These are phyloP conservation scores for Garrulus glandarius DNA, from an alignment of 2,797 vertebrate genomes.

Conservation along the genomic window DNA sequence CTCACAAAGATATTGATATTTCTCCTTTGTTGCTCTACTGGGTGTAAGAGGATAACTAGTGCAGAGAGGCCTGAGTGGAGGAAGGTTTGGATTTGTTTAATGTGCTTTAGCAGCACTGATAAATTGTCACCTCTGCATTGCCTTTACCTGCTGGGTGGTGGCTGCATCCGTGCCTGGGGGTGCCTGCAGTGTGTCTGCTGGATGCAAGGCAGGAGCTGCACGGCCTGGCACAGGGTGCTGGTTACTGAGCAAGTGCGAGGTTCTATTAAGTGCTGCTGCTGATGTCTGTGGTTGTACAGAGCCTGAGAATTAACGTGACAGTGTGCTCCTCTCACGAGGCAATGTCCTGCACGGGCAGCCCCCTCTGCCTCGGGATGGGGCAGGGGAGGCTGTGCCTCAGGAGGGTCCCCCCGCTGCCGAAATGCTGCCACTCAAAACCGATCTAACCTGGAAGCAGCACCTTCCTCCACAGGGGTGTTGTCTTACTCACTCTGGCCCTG, in stretches of 20 bases:
- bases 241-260: fast-evolving
- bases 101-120: background rate
- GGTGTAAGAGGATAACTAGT: background rate
- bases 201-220: background rate
- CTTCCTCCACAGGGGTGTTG: background rate
- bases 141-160: background rate
- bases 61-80: background rate
- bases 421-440: background rate
- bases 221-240: background rate
- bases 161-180: background rate
- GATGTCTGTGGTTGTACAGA: background rate
- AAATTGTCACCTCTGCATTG: background rate
- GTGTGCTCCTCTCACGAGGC: no score
- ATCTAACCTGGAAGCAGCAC: background rate
- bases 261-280: background rate
- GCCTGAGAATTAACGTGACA: fast-evolving
- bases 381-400: background rate
- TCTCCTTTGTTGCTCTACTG: background rate
- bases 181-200: background rate
- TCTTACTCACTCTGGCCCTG: background rate
- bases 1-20: background rate
- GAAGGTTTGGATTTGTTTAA: background rate
- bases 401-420: background rate
- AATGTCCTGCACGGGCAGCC: fast-evolving
- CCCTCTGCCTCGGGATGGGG: no score